Evolutionary conservation across 2,888 invertebrate species (phyloP), one percentile per base, ranked within the genome.

Genomic region (Hemistola chrysoprasaria): DNA sequence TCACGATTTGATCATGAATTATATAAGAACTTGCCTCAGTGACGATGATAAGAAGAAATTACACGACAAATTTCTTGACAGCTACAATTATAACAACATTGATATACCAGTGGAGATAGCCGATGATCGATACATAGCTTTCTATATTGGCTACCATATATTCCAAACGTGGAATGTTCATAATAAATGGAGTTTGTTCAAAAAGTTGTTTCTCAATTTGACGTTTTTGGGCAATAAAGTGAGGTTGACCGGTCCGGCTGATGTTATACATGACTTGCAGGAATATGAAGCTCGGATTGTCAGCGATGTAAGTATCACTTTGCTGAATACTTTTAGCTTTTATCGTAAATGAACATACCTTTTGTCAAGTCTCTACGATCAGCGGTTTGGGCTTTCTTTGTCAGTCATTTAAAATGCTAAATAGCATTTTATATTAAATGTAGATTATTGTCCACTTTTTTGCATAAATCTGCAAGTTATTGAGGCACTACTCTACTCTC

Each of bases 161-260:
- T 82, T 90, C 41, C 61, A 79, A 16, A 92, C 93, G 1, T 71
- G 83, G 16, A 77, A 87, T 56, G 52, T 62, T 9, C 71, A 77
- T 25, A 75, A 83, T 24, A 76, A 68, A 40, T 90, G 82, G 71
- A 67, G 78, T 4, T 78, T 91, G 50, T 94, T 94, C 66, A 82
- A 87, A 11, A 76, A 77, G 20, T 68, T 94, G 47, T 95, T 91
- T 70, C 81, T 93, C 23, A 85, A 95, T 83, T 84, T 95, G 44
- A 90, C 90, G 57, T 95, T 95, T 72, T 79, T 95, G 37, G 92
- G 93, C 36, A 92, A 92, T 33, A 94, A 94, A 82, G 91, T 94
- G 38, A 86, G 90, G 45, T 76, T 92, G 31, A 91, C 92, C 0
- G 94, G 94, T 0, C 90, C 92, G 1, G 92, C 91, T n/a, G 94